Evolutionary conservation across 2,113 vertebrate species (phyloP), one percentile per base, ranked within the genome.

Genomic region (Thalassarche chlororhynchos): DNA sequence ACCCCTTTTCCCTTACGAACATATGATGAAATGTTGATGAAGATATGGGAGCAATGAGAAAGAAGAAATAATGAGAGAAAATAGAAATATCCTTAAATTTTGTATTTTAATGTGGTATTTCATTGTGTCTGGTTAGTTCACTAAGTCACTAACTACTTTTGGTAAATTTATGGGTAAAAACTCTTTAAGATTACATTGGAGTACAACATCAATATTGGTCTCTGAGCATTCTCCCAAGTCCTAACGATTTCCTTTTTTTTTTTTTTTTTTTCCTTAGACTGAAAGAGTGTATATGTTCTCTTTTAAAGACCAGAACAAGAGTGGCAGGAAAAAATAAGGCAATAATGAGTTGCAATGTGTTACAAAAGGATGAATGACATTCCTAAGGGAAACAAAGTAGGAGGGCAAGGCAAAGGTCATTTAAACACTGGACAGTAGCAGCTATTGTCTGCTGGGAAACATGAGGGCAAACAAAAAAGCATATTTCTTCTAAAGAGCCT

Each of bases 381-480:
- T 98, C 98, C 96, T 93, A 55, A 90, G 87, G 94, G 97, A 98
- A 98, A 98, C 93, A 70, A 97, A 98, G 98, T 98, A 97, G 98
- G 97, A 97, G 93, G 96, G 68, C 65, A 97, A 94, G 96, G 95
- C 95, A 97, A 85, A 98, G 98, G 98, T 97, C 98, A 65, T 98
- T 98, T 95, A 98, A 98, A 98, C 68, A 69, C 90, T 96, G 97
- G 96, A 97, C 96, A 97, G 97, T 97, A 98, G 97, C 93, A 95
- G 84, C 96, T 95, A 84, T 98, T 98, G 96, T 97, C 93, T 97
- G 62, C 74, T 62, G 91, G 94, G 78, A 89, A 95, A 95, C 76
- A 76, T 44, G 68, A 95, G 77, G 51, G 60, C 87, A 64, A 94
- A 55, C 49, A 90, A 86, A 96, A 92, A 94, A 97, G 77, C 95